These are phyloP conservation scores for Drosophila limbata DNA, from an alignment of 2,888 invertebrate species.

Conservation along the genomic window DNA sequence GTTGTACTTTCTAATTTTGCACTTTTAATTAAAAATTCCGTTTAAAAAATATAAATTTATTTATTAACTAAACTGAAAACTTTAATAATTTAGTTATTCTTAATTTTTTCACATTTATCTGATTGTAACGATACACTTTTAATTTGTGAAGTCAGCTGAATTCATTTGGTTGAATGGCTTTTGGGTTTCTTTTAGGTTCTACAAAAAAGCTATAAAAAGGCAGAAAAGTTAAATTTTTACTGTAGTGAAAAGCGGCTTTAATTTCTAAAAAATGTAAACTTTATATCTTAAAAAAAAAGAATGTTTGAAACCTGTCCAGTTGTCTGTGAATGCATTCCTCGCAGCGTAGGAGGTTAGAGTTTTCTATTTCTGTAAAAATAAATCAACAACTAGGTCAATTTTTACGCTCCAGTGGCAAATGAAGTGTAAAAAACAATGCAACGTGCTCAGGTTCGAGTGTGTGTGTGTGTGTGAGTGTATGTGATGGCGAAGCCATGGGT, in stretches of 20 bases:
- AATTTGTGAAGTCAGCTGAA: neutral
- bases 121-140: neutral
- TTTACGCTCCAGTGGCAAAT: conserved; percentile 73
- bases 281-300: conserved; percentile 1
- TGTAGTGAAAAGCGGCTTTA: too few species aligned
- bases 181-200: neutral
- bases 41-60: too few species aligned
- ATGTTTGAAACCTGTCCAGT: conserved; percentile 1
- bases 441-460: conserved; percentile 18
- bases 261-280: neutral
- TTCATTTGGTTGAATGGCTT: neutral
- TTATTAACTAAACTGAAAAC: too few species aligned
- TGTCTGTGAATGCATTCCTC: conserved; percentile 2
- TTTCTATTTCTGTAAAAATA: conserved; percentile 62
- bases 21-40: too few species aligned
- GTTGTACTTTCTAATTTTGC: neutral
- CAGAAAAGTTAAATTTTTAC: too few species aligned
- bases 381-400: conserved; percentile 80
- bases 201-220: too few species aligned
- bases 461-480: conserved; percentile 16
- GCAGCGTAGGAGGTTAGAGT: conserved; percentile 8
- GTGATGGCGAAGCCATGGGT: conserved; percentile 25
- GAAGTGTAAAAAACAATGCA: conserved; percentile 43
- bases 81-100: too few species aligned
- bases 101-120: too few species aligned